Conservation (phyloP, 2,113 vertebrate species). For the Peucedramus taeniatus region DNA sequence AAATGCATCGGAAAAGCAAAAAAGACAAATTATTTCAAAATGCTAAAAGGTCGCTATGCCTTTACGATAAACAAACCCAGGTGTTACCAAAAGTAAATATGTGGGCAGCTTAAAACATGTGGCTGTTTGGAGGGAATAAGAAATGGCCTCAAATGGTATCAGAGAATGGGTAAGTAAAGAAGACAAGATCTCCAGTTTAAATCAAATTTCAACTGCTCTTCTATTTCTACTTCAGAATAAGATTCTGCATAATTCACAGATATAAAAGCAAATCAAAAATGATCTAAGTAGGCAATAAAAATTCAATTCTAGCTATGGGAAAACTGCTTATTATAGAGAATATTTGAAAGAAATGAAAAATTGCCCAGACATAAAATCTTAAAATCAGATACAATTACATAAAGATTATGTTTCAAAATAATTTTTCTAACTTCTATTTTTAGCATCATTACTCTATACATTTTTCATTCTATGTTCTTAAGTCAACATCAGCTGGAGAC, state of each 20-base stretch:
- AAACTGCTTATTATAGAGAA: background rate
- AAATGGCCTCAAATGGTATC: background rate
- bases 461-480: background rate
- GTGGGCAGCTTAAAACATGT: background rate
- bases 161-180: background rate
- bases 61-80: background rate
- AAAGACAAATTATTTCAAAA: background rate
- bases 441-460: background rate
- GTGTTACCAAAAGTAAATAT: background rate
- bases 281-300: background rate
- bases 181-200: background rate
- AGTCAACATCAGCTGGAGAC: background rate
- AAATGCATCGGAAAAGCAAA: background rate
- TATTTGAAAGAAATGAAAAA: background rate
- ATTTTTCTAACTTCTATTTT: background rate
- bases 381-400: background rate
- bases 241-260: background rate
- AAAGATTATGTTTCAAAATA: background rate
- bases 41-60: background rate
- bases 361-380: background rate
- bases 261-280: background rate
- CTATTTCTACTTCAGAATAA: background rate
- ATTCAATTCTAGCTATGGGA: background rate
- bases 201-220: background rate
- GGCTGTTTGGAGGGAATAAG: background rate